Evolutionary conservation across 2,113 vertebrate genomes (phyloP), one percentile per base, ranked within the genome.

Genomic region (Pachycephala philippinensis): DNA sequence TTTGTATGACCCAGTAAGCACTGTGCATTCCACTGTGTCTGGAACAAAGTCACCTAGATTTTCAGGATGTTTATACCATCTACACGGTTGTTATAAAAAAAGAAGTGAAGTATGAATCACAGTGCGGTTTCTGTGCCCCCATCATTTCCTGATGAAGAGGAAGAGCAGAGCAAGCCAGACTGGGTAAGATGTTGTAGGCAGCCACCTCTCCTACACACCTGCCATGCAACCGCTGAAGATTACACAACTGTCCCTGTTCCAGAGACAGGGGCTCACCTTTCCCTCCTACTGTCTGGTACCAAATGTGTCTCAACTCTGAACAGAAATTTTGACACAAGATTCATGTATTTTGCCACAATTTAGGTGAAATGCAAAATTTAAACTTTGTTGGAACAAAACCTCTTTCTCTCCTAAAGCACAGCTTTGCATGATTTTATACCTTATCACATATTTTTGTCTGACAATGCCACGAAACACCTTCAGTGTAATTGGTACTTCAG

Each of bases 261-360:
- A 75, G 78, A 93, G 89, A 96, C 84, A 85, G 70, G 45, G 71
- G n/a, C 16, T 0, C 45, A 96, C 94, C 94, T 97, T 96, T 95
- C 45, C 57, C 84, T 83, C 66, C 71, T 65, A 19, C 93, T 84
- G 91, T 95, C 94, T 95, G 45, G 49, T 89, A 82, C 57, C 59
- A 56, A 87, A 8, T 2, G 31, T 91, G 74, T 95, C 95, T 93
- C 96, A 96, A 95, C 81, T 87, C 69, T 47, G 30, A 93, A 53
- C 84, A 65, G 57, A 78, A 79, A 33, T 93, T 82, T 87, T 93
- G 87, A 96, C 87, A 72, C 16, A 72, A 66, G 93, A 69, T 76
- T 71, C 20, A 82, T 21, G 21, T 84, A 49, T 60, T 94, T 89
- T 91, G 49, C 59, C 45, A 56, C 37, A 60, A 84, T 60, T 89